Evolutionary conservation across 2,113 vertebrate genomes (phyloP), one percentile per base, ranked within the genome.

Genomic region (Taurulus bubalis): DNA sequence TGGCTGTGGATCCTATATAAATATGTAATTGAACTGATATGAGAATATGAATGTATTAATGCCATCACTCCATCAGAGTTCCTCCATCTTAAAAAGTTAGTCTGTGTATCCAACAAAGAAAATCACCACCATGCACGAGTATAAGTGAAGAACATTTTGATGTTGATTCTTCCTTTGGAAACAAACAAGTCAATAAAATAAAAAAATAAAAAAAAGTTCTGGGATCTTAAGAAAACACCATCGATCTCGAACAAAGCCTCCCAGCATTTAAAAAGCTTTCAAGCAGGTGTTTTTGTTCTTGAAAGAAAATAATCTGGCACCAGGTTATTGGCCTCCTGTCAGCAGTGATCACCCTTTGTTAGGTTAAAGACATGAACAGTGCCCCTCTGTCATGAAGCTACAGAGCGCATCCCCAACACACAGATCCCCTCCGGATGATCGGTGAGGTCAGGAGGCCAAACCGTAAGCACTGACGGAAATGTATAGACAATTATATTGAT

Each of bases 271-370:
- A 53, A 85, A 42, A 63, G 47, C 55, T 77, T 55, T 65, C 24
- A 73, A 40, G 76, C 34, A 49, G 24, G 0, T 49, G 40, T 63
- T 72, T 75, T n/a, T 74, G 59, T 73, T 76, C 66, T 71, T 75
- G 14, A 47, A 22, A 60, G n/a, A 42, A 12, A 32, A 11, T 1
- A 16, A 53, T 22, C 7, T 56, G 49, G 56, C 71, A 30, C 8
- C 63, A 18, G 62, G 26, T 59, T 53, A 60, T 38, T 76, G 77
- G 67, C 56, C 73, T 86, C 24, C 77, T 88, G 84, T 77, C 86
- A 81, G 26, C 45, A 10, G 24, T 3, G 4, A 28, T 58, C 42
- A 79, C 64, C 77, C 80, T 83, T 32, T 32, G 30, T 3, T 2
- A 32, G 30, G 30, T 83, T 79, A 73, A 81, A 81, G 63, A 49